phyloP scores from a whole-genome alignment of 1,140 invertebrate genomes.

The Euwallacea similis region DNA sequence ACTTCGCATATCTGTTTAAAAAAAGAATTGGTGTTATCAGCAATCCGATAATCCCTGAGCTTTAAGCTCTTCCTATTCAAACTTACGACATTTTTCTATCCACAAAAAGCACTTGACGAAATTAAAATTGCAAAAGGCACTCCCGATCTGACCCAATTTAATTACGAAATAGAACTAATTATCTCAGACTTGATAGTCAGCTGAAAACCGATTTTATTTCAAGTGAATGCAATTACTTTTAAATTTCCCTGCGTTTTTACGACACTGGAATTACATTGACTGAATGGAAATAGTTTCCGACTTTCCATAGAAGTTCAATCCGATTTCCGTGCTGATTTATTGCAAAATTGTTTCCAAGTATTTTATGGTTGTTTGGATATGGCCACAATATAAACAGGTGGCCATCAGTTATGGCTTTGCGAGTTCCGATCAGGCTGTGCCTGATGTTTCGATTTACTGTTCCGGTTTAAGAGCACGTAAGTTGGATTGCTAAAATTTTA shows the following conservation, averaged over 20 bases:
- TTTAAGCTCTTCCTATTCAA: too few relatives aligned
- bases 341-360: conserved; percentile 12
- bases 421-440: conserved; percentile 5
- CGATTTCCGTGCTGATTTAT: conserved; percentile 6
- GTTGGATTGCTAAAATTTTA: not conserved
- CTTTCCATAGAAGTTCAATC: not conserved
- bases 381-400: conserved; percentile 14
- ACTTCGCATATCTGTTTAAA: too few relatives aligned
- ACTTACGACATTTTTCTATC: too few relatives aligned
- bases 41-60: too few relatives aligned
- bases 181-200: too few relatives aligned
- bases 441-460: not conserved
- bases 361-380: conserved; percentile 15
- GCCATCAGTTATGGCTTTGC: conserved; percentile 6
- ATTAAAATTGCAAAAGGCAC: too few relatives aligned
- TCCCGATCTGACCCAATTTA: too few relatives aligned
- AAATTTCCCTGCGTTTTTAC: conserved; percentile 1
- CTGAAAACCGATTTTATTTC: not conserved
- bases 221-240: conserved; percentile 3
- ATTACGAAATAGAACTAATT: too few relatives aligned
- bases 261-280: conserved; percentile 1
- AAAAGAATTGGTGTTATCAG: too few relatives aligned
- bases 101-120: too few relatives aligned
- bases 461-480: not conserved
- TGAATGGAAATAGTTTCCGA: conserved; percentile 13